Conservation (phyloP, 2,113 vertebrate genomes). For the Trochalopteron elliotii region DNA sequence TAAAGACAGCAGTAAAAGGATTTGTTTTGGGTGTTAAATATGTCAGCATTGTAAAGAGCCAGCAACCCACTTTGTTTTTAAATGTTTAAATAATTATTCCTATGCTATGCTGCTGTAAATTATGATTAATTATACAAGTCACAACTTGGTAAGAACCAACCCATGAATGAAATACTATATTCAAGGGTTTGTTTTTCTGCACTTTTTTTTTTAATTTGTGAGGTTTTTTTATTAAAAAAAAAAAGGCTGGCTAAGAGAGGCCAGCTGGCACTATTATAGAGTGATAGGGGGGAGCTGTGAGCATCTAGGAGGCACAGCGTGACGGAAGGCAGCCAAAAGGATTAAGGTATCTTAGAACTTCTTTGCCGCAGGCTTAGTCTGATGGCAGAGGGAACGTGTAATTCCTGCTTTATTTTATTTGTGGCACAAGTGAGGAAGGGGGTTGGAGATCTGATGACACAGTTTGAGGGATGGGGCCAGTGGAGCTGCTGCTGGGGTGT, state of each 20-base stretch:
- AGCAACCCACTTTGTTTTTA: conserved; percentile 23
- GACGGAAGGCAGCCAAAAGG: conserved; percentile 50
- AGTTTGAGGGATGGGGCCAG: background rate
- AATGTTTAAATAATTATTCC: conserved; percentile 22
- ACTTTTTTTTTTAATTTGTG: background rate
- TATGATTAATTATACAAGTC: background rate
- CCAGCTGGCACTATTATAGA: conserved; percentile 40
- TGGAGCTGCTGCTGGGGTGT: rapidly evolving
- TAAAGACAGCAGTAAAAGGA: conserved; percentile 34
- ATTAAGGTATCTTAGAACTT: conserved; percentile 68
- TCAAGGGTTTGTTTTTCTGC: background rate
- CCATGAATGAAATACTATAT: background rate
- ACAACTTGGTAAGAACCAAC: background rate
- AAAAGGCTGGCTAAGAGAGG: background rate
- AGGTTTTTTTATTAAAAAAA: background rate
- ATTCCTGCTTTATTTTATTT: conserved; percentile 37
- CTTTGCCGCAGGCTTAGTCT: conserved; percentile 62
- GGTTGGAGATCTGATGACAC: background rate
- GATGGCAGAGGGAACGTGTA: conserved; percentile 31
- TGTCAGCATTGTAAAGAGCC: conserved; percentile 20
- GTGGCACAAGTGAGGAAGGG: background rate
- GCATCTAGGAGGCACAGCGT: conserved; percentile 9
- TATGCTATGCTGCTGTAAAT: background rate
- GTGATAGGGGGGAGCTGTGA: conserved; percentile 22
- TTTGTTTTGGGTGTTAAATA: conserved; percentile 52